These are phyloP conservation scores for Microcebus jonahi DNA, from an alignment of 2,113 vertebrate genomes.

Conservation along the genomic window DNA sequence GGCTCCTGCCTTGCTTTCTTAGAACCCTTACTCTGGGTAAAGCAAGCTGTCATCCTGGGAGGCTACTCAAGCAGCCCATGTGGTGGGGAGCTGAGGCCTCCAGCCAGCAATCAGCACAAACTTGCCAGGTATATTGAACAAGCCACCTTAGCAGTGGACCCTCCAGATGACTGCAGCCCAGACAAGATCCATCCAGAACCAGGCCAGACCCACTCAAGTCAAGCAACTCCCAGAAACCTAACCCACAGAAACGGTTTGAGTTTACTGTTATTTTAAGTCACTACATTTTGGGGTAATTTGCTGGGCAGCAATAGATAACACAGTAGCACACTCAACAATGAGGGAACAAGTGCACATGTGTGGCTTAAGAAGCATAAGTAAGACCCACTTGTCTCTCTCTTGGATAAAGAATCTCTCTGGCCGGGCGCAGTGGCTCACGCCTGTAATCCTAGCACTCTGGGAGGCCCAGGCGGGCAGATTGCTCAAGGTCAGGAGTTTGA, in stretches of 20 bases:
- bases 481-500: too few species aligned
- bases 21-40: neutral
- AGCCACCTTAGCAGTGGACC: neutral
- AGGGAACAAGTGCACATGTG: neutral
- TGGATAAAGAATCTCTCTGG: neutral
- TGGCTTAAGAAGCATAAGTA: neutral
- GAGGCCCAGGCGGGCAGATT: too few species aligned
- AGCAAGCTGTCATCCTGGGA: neutral
- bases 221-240: neutral
- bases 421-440: too few species aligned
- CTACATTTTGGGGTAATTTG: too few species aligned
- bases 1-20: neutral
- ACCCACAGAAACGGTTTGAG: neutral
- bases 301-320: neutral
- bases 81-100: neutral
- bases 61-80: neutral
- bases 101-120: neutral
- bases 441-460: too few species aligned
- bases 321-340: neutral
- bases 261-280: neutral
- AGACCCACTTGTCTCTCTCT: neutral
- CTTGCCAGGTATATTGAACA: too few species aligned
- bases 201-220: neutral
- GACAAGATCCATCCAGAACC: neutral
- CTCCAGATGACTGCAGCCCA: neutral